Conservation (phyloP, 2,888 invertebrate species). For the Apamea epomidion region DNA sequence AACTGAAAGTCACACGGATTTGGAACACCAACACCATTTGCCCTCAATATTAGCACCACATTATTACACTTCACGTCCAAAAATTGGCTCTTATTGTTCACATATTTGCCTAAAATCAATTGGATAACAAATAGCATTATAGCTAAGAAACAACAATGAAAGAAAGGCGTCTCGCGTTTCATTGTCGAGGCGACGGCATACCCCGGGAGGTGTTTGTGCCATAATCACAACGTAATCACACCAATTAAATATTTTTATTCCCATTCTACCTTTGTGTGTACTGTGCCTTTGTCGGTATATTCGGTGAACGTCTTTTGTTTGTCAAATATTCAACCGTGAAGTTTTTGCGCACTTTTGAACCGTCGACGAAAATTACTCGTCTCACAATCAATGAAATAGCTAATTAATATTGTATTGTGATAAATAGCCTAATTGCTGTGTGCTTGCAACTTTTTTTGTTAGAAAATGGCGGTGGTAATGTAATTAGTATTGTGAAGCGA, state of each 20-base stretch:
- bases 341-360: conserved; percentile 59
- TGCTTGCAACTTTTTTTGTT: conserved; percentile 46
- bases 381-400: conserved; percentile 63
- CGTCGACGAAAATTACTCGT: conserved; percentile 55
- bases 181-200: conserved; percentile 67
- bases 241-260: conserved; percentile 89
- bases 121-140: conserved; percentile 64
- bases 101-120: conserved; percentile 64
- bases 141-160: conserved; percentile 60
- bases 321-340: conserved; percentile 61
- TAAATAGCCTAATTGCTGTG: conserved; percentile 40
- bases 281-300: conserved; percentile 82
- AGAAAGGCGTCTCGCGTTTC: conserved; percentile 62
- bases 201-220: conserved; percentile 87
- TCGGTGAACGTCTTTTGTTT: conserved; percentile 82
- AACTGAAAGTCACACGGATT: neutral
- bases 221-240: conserved; percentile 86
- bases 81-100: conserved; percentile 39
- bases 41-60: neutral
- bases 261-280: conserved; percentile 82
- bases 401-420: conserved; percentile 65
- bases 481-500: conserved; percentile 51
- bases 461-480: conserved; percentile 32
- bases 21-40: neutral
- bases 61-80: conserved; percentile 8